Percentiles rank a stretch among this genome's conserved stretches.
Evolutionary conservation across 2,888 invertebrate species (phyloP).

Genomic region (Calliopum simillimum): DNA sequence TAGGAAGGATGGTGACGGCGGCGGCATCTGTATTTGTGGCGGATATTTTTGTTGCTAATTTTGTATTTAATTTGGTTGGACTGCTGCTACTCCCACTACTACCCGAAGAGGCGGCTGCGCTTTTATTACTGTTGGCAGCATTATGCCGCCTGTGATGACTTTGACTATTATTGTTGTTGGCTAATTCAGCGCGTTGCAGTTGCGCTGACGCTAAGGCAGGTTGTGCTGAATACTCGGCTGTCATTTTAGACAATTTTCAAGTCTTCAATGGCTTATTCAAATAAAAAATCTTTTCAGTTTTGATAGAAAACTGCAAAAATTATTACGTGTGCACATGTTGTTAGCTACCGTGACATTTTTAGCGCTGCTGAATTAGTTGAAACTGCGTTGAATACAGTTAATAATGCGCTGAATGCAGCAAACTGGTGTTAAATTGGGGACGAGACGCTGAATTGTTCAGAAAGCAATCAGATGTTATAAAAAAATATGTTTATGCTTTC

Average conservation of each 20-base stretch:
- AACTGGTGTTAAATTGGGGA: no score
- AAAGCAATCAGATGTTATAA: neutral
- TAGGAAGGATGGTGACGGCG: neutral
- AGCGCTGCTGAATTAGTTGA: neutral
- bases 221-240: slow-evolving; percentile 62
- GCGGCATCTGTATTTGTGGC: slow-evolving; percentile 25
- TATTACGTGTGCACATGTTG: neutral
- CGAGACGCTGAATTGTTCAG: neutral
- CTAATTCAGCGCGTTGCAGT: slow-evolving; percentile 47
- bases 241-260: slow-evolving; percentile 47
- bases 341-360: slow-evolving; percentile 15
- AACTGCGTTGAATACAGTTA: neutral
- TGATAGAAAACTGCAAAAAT: slow-evolving; percentile 14
- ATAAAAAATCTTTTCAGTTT: slow-evolving; percentile 10
- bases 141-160: slow-evolving; percentile 52
- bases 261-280: neutral
- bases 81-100: slow-evolving; percentile 36
- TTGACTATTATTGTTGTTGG: slow-evolving; percentile 47
- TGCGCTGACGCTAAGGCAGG: slow-evolving; percentile 63
- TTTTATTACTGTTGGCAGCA: slow-evolving; percentile 40
- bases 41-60: slow-evolving; percentile 51
- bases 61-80: slow-evolving; percentile 33
- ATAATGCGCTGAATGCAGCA: no score
- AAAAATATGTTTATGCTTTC: neutral
- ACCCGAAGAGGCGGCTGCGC: slow-evolving; percentile 6